Evolutionary conservation across 2,113 vertebrate genomes (phyloP).

Genomic region (Thomomys bottae): DNA sequence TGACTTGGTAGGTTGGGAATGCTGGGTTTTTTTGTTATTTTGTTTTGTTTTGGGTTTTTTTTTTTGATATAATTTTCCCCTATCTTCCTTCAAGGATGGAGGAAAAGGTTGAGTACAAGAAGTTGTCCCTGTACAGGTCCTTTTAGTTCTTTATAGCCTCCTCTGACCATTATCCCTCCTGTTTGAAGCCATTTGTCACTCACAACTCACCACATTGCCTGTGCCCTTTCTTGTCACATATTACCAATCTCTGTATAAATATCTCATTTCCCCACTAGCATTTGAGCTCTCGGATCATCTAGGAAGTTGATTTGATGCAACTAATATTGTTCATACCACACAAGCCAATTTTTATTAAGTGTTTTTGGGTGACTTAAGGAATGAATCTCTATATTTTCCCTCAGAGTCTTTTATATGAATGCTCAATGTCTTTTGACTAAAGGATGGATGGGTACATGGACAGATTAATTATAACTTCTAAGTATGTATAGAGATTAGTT

Average conservation of each 20-base stretch:
- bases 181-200: conserved; percentile 6
- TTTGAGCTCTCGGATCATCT: background rate
- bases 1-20: background rate
- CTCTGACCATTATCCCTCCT: background rate
- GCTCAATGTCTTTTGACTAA: background rate
- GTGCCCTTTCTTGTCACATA: fast-evolving
- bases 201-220: background rate
- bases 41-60: background rate
- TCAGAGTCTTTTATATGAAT: background rate
- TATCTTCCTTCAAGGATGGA: background rate
- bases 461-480: background rate
- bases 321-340: background rate
- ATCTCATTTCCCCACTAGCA: background rate
- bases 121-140: background rate
- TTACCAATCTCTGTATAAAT: background rate
- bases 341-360: background rate
- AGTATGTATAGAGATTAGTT: background rate
- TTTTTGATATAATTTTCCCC: too few species aligned
- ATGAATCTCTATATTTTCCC: background rate
- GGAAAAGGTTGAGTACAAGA: background rate
- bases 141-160: background rate
- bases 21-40: too few species aligned
- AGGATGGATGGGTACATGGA: background rate
- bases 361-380: background rate
- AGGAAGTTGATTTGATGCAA: background rate